phyloP scores from a whole-genome alignment of 1,140 invertebrate species.

The Doryteuthis pealeii region DNA sequence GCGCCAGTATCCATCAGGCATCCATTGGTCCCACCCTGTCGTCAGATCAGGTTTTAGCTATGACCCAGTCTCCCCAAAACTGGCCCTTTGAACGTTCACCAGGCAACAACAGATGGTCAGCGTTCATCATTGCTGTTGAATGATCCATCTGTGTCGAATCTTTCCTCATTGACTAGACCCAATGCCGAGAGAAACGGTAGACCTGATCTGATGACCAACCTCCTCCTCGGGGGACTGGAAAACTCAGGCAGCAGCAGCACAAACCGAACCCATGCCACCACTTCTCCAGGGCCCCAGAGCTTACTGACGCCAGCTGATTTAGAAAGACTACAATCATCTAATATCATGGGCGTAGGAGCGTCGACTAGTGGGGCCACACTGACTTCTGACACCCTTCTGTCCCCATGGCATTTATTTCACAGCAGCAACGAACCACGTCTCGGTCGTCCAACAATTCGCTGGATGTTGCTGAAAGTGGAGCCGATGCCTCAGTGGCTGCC shows the following conservation, averaged over 20 bases:
- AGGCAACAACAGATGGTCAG: too few relatives aligned
- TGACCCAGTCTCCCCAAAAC: not conserved
- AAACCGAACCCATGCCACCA: not conserved
- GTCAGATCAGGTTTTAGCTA: not conserved
- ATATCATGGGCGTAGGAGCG: not conserved
- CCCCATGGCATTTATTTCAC: slow-evolving; percentile 40
- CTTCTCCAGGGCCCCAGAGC: not conserved
- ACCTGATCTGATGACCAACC: not conserved
- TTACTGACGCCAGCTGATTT: slow-evolving; percentile 28
- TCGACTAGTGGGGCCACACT: not conserved
- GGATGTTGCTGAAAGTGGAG: not conserved
- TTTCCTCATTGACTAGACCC: too few relatives aligned
- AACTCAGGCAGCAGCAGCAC: not conserved
- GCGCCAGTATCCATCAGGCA: not conserved
- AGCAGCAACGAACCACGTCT: not conserved
- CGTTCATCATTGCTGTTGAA: too few relatives aligned
- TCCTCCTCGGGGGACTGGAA: not conserved
- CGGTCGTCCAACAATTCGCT: not conserved
- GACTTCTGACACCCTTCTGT: slow-evolving; percentile 35
- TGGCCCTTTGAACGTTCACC: not conserved
- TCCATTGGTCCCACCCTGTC: not conserved
- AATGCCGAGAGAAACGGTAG: too few relatives aligned
- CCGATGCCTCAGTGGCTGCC: slow-evolving; percentile 30
- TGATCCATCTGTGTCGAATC: too few relatives aligned
- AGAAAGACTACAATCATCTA: slow-evolving; percentile 8